Evolutionary conservation across 23 tunicate species (phyloP).

Genomic region (Halocynthia aurantium): DNA sequence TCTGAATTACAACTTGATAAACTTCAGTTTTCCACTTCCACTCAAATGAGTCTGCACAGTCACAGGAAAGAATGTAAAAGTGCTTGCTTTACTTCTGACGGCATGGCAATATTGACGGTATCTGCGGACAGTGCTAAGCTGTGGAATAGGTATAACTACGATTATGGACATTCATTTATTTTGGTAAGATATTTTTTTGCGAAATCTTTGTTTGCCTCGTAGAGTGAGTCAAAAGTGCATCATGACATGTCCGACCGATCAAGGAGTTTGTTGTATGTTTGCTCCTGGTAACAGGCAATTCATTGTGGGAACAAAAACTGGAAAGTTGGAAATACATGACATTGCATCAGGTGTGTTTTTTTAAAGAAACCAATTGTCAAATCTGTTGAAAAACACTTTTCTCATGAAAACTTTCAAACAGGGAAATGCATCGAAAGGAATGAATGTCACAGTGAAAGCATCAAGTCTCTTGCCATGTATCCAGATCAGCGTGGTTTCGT

Average conservation of each 20-base stretch:
- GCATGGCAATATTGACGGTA: conserved; percentile 51
- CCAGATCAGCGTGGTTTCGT: conserved; percentile 54
- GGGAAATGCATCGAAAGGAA: conserved; percentile 40
- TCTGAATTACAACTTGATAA: conserved; percentile 8
- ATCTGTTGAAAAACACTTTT: too few species aligned
- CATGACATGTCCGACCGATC: conserved; percentile 40
- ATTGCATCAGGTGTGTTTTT: conserved; percentile 59
- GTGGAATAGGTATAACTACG: conserved; percentile 67
- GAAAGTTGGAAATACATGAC: conserved; percentile 66
- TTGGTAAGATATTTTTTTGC: too few species aligned
- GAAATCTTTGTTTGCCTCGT: too few species aligned
- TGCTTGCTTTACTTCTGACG: conserved; percentile 66
- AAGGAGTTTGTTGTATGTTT: conserved; percentile 52
- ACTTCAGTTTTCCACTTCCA: conserved; percentile 23
- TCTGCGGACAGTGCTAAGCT: conserved; percentile 63
- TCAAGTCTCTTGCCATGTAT: conserved; percentile 22
- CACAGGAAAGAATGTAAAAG: conserved; percentile 67
- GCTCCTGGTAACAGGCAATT: conserved; percentile 78
- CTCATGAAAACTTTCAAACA: too few species aligned
- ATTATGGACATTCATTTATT: too few species aligned
- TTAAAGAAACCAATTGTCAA: too few species aligned
- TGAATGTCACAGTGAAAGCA: conserved; percentile 34
- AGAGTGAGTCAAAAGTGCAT: conserved; percentile 76
- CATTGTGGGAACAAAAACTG: conserved; percentile 69
- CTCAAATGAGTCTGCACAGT: conserved; percentile 32